Base-by-base conservation (phyloP, 2,797 vertebrate species). In the Mus caroli region DNA sequence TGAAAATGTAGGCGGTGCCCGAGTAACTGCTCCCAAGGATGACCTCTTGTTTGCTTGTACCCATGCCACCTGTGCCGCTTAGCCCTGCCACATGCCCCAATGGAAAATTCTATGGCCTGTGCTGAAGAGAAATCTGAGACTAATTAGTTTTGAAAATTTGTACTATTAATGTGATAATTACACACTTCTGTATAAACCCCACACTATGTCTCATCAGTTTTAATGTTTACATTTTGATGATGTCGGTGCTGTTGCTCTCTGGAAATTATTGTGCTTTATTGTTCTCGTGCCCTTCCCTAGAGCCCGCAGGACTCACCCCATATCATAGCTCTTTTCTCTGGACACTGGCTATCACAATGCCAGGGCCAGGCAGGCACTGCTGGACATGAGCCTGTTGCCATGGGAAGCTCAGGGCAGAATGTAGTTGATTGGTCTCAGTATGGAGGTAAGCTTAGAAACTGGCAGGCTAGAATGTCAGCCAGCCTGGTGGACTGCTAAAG, bases 351-450 rank as follows among this genome's bases (percentile, higher is more conserved):
- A 62, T 60, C 22, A n/a, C 4, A 75, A 71, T 11, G 5, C 5
- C 5, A 82, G 71, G 40, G 26, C 89, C 34, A 92, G 31, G 43
- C 77, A 94, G 94, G 79, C 76, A 62, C n/a, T 94, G 79, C 85
- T 91, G 93, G 96, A 85, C 71, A 15, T 54, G 40, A 97, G 60
- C 83, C 71, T 94, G 92, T 96, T 97, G 96, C 96, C 87, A 90
- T 95, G 95, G 93, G 89, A 56, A 97, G 5, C 78, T 93, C 82
- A 92, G 62, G 31, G 79, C 76, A 91, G 91, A 58, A 89, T 69
- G 60, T 5, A 26, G 90, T 83, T 97, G 69, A 94, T 85, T 64
- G 85, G 31, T 62, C 56, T 97, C 31, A 71, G 87, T 67, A 19
- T 0, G 0, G 8, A 77, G 2, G 2, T 43, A 19, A 91, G 89